Base-by-base conservation (phyloP, 2,888 invertebrate species). In the Xylota sylvarum region DNA sequence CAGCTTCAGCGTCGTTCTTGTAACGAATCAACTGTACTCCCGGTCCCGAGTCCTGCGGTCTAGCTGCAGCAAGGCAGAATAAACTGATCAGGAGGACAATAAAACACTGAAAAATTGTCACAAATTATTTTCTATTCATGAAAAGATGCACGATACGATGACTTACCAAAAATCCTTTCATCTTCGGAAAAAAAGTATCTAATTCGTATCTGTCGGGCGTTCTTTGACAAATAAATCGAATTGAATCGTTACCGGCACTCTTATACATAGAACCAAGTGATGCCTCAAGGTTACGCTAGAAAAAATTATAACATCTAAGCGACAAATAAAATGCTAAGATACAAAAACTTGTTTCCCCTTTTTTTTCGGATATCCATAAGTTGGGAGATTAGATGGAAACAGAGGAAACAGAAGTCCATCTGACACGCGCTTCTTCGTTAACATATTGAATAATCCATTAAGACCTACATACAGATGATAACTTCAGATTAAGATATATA, bases 161-260 rank as follows among this genome's bases (percentile, higher is more conserved):
- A 19, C 55, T 55, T 76, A 81, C 81, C 69, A 81, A 30, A 56
- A 69, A 56, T 23, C 62, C 67, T 62, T 76, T 81, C 81, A 81
- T 81, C 2, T 3, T 67, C 23, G 23, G 17, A 37, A 32, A 30
- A 32, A 4, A 12, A 50, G 32, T 62, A 12, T 50, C 19, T 14
- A 62, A 12, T 12, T 73, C 30, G 30, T 56, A 48, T 50, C 50
- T 5, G 48, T 56, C 27, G 37, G 14, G 32, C 7, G 40, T 14
- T 52, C 56, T 12, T 65, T 17, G 37, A 43, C 46, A 74, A 81
- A 74, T 74, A 74, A 81, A 9, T 52, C 7, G 50, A 43, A 7
- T 43, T 17, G 14, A 27, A n/a, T 5, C n/a, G 10, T 14, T 32
- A 2, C 4, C 32, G 32, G 37, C 23, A 60, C 32, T 74, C 67